Evolutionary conservation across 2,888 invertebrate species (phyloP), one percentile per base, ranked within the genome.

Genomic region (Luperina testacea): DNA sequence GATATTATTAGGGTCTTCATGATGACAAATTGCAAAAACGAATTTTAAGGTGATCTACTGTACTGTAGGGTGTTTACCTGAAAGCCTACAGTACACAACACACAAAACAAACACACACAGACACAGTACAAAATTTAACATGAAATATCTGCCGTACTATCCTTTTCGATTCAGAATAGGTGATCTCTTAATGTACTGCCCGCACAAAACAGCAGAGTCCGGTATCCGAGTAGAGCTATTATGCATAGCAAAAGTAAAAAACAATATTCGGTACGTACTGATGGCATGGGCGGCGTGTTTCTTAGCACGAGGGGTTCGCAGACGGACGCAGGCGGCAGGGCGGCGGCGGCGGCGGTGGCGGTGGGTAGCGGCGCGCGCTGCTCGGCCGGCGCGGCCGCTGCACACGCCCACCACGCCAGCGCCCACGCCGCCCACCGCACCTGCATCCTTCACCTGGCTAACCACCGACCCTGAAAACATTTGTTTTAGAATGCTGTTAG

Each of bases 361-460:
- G 91, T 85, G 89, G 91, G 82, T 51, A 88, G 89, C 79, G 91
- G 78, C 80, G 92, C 89, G 91, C 89, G 94, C 90, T 86, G 90
- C 88, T 94, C 94, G 87, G 94, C 92, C 87, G 94, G 93, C 90
- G 94, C 93, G 93, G 95, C 95, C 91, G 92, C 92, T 90, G 93
- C 94, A 94, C 94, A 93, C 91, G 96, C 96, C 92, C 95, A 95
- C 91, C 95, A 95, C 91, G 95, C 95, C 92, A 96, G 93, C 94
- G 94, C 95, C 95, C 93, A 92, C 96, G 95, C 96, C 91, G 90
- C 95, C 87, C 87, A 86, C 89, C 89, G 87, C 89, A 83, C 84
- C 69, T 75, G 77, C 89, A 89, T 89, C 53, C 76, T 90, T 96
- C 96, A 96, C 95, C 95, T 93, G 89, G 89, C 92, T 87, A 90